These are phyloP conservation scores for Tachycineta bicolor DNA, from an alignment of 2,113 vertebrate species.

Conservation along the genomic window DNA sequence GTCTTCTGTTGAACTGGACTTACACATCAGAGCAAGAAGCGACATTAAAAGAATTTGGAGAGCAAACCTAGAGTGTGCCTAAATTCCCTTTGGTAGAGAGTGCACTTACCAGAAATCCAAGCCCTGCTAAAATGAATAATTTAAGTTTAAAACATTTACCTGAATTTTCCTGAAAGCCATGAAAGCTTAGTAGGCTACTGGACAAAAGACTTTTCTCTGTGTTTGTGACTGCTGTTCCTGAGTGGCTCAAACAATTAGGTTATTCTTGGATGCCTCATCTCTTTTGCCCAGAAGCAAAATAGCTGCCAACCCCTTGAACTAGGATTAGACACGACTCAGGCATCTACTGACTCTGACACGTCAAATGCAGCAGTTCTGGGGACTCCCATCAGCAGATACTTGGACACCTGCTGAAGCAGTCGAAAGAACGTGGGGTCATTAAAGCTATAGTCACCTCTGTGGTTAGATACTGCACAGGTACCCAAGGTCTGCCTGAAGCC, in stretches of 20 bases:
- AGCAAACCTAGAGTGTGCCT: not conserved
- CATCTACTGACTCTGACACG: not conserved
- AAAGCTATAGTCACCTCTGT: not conserved
- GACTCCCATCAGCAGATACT: not conserved
- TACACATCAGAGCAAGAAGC: not conserved
- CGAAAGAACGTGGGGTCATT: not conserved
- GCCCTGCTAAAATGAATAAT: not conserved
- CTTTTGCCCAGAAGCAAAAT: not conserved
- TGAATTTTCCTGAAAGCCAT: not conserved
- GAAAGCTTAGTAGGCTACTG: not conserved
- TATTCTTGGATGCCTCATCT: not conserved
- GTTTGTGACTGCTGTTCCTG: not conserved
- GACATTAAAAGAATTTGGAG: not conserved
- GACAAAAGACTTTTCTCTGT: not conserved
- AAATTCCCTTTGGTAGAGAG: not conserved
- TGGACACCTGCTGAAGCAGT: not conserved
- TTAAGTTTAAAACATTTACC: not conserved
- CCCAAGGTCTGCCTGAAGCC: not conserved
- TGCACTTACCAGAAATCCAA: not conserved
- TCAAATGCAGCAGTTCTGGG: not conserved
- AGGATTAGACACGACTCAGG: not conserved
- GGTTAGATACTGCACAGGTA: not conserved
- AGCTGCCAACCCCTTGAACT: not conserved
- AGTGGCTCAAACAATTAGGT: not conserved
- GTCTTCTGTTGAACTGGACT: not conserved